These are phyloP conservation scores for Himantopus leucocephalus DNA, from an alignment of 2,113 vertebrate genomes.

Conservation along the genomic window DNA sequence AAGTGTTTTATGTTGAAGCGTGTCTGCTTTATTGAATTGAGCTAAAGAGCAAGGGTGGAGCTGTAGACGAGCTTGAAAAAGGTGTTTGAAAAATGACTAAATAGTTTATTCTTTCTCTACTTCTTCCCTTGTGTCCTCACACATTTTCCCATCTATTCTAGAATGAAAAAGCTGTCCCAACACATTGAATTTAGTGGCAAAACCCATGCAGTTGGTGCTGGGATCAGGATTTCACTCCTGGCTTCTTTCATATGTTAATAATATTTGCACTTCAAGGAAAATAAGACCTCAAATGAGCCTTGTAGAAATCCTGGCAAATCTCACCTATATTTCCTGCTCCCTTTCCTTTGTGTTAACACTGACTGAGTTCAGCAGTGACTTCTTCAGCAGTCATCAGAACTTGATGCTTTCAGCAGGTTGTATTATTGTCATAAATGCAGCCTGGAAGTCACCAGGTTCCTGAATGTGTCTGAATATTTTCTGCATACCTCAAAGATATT, in stretches of 20 bases:
- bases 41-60: background rate
- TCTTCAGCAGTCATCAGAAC: background rate
- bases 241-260: background rate
- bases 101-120: background rate
- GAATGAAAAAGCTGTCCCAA: background rate
- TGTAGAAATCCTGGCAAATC: background rate
- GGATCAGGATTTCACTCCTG: background rate
- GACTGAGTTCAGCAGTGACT: background rate
- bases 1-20: background rate
- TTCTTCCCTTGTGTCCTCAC: background rate
- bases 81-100: background rate
- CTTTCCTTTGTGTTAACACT: background rate
- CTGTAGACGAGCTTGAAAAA: background rate
- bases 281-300: background rate
- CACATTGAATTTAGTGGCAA: background rate
- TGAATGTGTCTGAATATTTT: background rate
- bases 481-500: background rate
- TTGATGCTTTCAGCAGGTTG: background rate
- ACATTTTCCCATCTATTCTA: background rate
- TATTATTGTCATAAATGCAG: background rate
- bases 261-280: background rate
- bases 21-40: background rate
- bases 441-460: background rate
- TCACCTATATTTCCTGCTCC: accelerated
- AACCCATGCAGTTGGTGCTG: background rate